Evolutionary conservation across 1,140 invertebrate species (phyloP), one percentile per base, ranked within the genome.

Genomic region (Magallana gigas): DNA sequence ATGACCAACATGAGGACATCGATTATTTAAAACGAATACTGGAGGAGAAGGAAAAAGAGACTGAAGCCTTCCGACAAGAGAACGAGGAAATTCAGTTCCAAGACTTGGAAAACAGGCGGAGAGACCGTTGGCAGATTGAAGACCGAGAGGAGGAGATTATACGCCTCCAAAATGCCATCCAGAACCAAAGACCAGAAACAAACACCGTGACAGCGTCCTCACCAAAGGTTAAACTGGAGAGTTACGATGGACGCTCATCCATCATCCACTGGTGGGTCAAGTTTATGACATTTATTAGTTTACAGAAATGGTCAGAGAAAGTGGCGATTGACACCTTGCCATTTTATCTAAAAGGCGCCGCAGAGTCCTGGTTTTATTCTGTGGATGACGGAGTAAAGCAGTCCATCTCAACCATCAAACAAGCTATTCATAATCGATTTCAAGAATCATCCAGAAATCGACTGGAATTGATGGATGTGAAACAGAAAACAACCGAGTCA

Each of bases 231-330:
- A 23, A 23, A 23, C 23, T 23, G 23, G 23, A 23, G 23, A 48
- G 23, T 9, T 76, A 23, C 23, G 71, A 76, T 18, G 71, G 71
- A 48, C 12, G 23, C 1, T 3, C 18, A 18, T 76, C 71, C n/a
- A 48, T 9, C 71, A 76, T 76, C 23, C 71, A 76, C 1, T 76
- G 71, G 71, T 76, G 71, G 71, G 12, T 76, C 11, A 76, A 76
- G 23, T 76, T 76, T 18, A 76, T 76, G 18, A 76, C 71, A 11
- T 76, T 76, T 18, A 76, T 76, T 16, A 18, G 23, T 11, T 2
- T 76, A 18, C 71, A 76, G 11, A 9, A 18, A 9, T 18, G 12
- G 18, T 16, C 18, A 18, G 36, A 76, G 18, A 18, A 48, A 18
- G 18, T 23, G 18, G 71, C 12, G 12, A 23, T 76, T 23, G n/a